phyloP scores from a whole-genome alignment of 92 coral and sea anemone species.

The Siderastrea radians region DNA sequence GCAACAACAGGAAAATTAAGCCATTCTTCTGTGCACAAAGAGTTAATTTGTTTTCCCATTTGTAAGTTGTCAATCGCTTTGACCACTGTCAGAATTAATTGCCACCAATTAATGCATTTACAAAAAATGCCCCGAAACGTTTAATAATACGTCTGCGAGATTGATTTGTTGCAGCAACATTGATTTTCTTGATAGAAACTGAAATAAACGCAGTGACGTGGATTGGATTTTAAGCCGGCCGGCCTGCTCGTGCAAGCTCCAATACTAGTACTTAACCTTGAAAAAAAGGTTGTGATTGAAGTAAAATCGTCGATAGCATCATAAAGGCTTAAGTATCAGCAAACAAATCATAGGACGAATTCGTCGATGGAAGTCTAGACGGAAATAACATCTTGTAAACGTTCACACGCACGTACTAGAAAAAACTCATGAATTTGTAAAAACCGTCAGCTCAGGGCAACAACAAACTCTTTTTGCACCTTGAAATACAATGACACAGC shows the following conservation, averaged over 20 bases:
- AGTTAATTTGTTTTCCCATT: too few species aligned
- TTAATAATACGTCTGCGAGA: neutral
- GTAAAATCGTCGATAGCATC: neutral
- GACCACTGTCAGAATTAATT: too few species aligned
- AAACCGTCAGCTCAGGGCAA: neutral
- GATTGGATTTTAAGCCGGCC: neutral
- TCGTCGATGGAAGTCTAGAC: neutral
- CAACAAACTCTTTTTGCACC: neutral
- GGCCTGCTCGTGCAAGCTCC: neutral
- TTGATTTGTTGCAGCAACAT: neutral
- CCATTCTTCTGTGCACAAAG: too few species aligned
- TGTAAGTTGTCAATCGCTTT: too few species aligned
- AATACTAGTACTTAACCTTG: neutral
- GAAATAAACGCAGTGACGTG: neutral
- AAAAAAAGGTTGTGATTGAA: neutral
- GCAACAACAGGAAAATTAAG: too few species aligned
- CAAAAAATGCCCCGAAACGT: neutral
- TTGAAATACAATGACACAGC: slow-evolving; percentile 21
- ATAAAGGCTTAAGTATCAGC: neutral
- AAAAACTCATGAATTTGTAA: neutral
- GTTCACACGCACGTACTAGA: neutral
- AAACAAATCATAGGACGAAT: neutral
- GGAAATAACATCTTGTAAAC: slow-evolving; percentile 1
- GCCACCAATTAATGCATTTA: too few species aligned
- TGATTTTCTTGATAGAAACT: neutral